phyloP scores from a whole-genome alignment of 2,797 vertebrate genomes.

The Bryconaethiops microstoma region DNA sequence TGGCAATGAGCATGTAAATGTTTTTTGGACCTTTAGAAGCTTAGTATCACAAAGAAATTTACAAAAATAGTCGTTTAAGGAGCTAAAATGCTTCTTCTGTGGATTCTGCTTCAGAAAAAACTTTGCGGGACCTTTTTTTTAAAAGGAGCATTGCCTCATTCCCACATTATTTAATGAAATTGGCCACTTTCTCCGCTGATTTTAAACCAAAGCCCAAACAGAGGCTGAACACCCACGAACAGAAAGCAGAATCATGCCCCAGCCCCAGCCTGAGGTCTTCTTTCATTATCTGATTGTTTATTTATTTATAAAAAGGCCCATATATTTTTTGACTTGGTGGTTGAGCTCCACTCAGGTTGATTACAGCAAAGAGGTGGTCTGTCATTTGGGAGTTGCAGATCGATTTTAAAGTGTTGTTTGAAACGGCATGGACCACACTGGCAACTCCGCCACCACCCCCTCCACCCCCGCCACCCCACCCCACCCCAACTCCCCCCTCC shows the following conservation, averaged over 20 bases:
- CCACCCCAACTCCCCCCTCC: constrained; percentile 1
- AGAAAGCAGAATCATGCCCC: constrained; percentile 53
- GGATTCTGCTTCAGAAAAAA: no score
- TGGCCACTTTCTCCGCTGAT: constrained; percentile 18
- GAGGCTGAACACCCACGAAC: background rate
- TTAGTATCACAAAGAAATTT: no score
- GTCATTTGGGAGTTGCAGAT: constrained; percentile 64
- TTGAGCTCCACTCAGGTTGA: constrained; percentile 63
- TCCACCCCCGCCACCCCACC: constrained; percentile 39
- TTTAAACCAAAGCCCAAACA: constrained; percentile 27
- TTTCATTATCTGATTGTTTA: constrained; percentile 65
- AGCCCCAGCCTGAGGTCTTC: constrained; percentile 45
- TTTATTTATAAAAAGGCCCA: constrained; percentile 59
- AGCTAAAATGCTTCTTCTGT: no score
- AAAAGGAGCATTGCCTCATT: no score
- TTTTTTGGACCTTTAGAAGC: no score
- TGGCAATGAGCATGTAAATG: no score
- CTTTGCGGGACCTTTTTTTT: no score
- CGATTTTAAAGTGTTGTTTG: constrained; percentile 70
- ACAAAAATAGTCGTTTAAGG: no score
- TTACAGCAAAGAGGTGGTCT: constrained; percentile 64
- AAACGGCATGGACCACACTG: constrained; percentile 57
- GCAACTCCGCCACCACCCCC: constrained; percentile 37
- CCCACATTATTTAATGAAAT: constrained; percentile 31
- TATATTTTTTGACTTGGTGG: constrained; percentile 47